Evolutionary conservation across 1,140 invertebrate genomes (phyloP).

Genomic region (Venturia canescens): DNA sequence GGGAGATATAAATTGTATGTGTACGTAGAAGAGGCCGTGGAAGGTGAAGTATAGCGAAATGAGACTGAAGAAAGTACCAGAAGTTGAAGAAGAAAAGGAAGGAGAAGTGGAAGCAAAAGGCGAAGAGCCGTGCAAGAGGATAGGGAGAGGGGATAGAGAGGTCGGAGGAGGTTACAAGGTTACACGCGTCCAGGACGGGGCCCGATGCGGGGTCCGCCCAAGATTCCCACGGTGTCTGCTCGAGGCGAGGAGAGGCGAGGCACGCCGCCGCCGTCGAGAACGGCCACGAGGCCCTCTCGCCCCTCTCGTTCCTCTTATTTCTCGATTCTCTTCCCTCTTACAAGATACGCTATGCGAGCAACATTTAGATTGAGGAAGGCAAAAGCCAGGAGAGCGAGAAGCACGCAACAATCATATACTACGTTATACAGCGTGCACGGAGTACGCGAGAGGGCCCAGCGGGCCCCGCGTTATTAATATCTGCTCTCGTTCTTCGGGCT

Average conservation of each 20-base stretch:
- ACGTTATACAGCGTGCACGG: constrained; percentile 25
- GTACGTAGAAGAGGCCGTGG: background rate
- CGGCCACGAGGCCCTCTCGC: constrained; percentile 28
- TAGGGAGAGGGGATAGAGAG: constrained; percentile 62
- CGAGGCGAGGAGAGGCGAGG: constrained; percentile 71
- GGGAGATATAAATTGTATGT: background rate
- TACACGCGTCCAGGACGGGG: constrained; percentile 73
- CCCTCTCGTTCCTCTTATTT: constrained; percentile 22
- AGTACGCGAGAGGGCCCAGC: constrained; percentile 52
- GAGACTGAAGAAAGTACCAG: constrained; percentile 44
- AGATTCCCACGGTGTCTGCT: constrained; percentile 76
- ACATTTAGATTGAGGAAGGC: constrained; percentile 71
- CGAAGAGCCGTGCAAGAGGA: constrained; percentile 39
- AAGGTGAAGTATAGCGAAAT: constrained; percentile 13
- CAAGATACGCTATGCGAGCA: constrained; percentile 69
- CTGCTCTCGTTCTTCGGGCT: constrained; percentile 61
- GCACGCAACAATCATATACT: constrained; percentile 66
- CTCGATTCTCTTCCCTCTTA: constrained; percentile 53
- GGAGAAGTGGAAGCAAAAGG: constrained; percentile 43
- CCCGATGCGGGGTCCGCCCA: constrained; percentile 70
- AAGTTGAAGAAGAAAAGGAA: constrained; percentile 19
- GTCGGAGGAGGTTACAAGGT: constrained; percentile 74
- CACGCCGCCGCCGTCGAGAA: constrained; percentile 51
- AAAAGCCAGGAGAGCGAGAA: constrained; percentile 53
- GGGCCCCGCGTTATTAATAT: constrained; percentile 68